Base-by-base conservation (phyloP, 2,113 vertebrate species). In the Micronisus gabar region DNA sequence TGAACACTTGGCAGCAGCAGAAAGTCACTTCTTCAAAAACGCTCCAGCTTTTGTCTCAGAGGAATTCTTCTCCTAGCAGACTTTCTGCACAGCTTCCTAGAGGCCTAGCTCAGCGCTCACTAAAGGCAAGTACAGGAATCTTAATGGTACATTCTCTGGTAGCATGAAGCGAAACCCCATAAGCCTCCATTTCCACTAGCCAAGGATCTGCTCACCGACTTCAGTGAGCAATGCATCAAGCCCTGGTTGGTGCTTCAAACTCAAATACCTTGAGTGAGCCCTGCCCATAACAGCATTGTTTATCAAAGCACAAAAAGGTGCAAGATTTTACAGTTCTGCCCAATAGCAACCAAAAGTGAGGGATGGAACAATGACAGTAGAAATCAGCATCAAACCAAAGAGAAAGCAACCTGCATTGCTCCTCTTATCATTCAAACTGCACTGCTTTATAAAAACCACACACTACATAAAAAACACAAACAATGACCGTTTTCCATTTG, bases 311-410 rank as follows among this genome's bases (percentile, higher is more conserved):
- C 90, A 90, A 52, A 76, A 96, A 91, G 95, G 96, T 96, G 94
- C 96, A 97, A 83, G 74, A 68, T 93, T 97, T 97, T 96, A 96
- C 67, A 98, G 86, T 92, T 52, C 96, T 95, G 92, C 89, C 97
- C 76, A 97, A 86, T 3, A 95, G 92, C 95, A 97, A 93, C 89
- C 90, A 73, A 36, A 96, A 93, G 47, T 25, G 75, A 95, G 47
- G n/a, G 25, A 65, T 95, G 88, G n/a, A 83, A 81, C 23, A 55
- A 66, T 27, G 86, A 62, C 68, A 70, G 73, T 38, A 82, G 55
- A 91, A 93, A 86, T 81, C 50, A 13, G 67, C 80, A 48, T 92
- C 73, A 85, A 85, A 80, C n/a, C 41, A 29, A 68, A 75, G 72
- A 84, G 61, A 85, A 78, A 68, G 80, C 83, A 94, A 65, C 50